These are phyloP conservation scores for Drosophila cyrtoloma DNA, from an alignment of 2,888 invertebrate genomes.

Conservation along the genomic window DNA sequence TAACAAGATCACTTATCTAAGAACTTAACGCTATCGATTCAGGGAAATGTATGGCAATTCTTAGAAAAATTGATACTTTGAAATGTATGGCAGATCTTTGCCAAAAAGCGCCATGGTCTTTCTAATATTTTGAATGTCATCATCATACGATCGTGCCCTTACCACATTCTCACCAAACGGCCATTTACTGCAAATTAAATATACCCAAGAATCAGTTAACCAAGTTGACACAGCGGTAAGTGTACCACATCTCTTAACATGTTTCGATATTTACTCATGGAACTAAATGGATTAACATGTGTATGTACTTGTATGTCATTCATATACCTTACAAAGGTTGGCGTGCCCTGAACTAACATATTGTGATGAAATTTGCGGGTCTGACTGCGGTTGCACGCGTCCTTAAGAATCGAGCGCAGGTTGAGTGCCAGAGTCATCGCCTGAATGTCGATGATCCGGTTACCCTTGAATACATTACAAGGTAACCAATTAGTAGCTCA, in stretches of 20 bases:
- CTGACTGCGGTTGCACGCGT: slow-evolving; percentile 99
- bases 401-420: slow-evolving; percentile 97
- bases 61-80: slow-evolving; percentile 2
- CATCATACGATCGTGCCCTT: slow-evolving; percentile 99
- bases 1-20: too few species aligned
- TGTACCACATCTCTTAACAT: slow-evolving; percentile 49
- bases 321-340: slow-evolving; percentile 89
- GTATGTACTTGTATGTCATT: not conserved
- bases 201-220: slow-evolving; percentile 99
- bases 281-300: not conserved
- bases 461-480: slow-evolving; percentile 97
- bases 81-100: slow-evolving; percentile 23
- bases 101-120: slow-evolving; percentile 67
- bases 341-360: slow-evolving; percentile 99
- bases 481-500: slow-evolving; percentile 61
- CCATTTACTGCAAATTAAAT: slow-evolving; percentile 99
- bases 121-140: slow-evolving; percentile 87
- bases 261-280: not conserved
- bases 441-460: slow-evolving; percentile 99
- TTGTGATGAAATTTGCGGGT: slow-evolving; percentile 99
- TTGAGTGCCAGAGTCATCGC: slow-evolving; percentile 99
- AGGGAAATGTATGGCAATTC: not conserved
- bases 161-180: slow-evolving; percentile 99
- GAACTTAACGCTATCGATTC: not conserved
- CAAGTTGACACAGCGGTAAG: slow-evolving; percentile 99